These are phyloP conservation scores for Podarcis muralis DNA, from an alignment of 2,113 vertebrate genomes.

Conservation along the genomic window DNA sequence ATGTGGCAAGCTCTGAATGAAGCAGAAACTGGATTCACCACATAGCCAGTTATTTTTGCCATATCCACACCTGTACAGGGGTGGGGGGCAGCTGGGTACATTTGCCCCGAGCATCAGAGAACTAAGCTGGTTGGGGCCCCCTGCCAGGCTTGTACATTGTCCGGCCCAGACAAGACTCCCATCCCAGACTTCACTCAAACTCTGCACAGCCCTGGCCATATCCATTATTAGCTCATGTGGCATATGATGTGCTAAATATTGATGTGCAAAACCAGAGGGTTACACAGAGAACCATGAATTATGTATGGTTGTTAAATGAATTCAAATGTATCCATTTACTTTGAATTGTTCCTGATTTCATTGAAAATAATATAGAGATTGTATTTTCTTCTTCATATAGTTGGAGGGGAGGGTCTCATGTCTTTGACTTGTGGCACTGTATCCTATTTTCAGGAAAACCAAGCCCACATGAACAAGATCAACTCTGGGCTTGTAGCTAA, in stretches of 20 bases:
- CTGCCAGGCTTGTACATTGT: too few species aligned
- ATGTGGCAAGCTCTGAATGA: neutral
- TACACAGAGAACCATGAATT: neutral
- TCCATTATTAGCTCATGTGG: neutral
- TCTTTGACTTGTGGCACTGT: neutral
- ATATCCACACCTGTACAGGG: neutral
- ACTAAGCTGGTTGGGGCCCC: too few species aligned
- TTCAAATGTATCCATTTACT: neutral
- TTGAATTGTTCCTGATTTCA: neutral
- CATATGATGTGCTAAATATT: neutral
- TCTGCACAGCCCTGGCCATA: neutral
- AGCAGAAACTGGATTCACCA: neutral
- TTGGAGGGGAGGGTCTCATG: neutral
- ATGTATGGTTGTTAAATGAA: neutral
- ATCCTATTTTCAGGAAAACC: neutral
- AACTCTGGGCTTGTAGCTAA: too few species aligned
- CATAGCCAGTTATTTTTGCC: neutral
- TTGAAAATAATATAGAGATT: neutral
- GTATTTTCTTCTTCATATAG: neutral
- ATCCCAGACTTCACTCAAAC: too few species aligned
- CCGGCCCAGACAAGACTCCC: too few species aligned
- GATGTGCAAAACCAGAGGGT: neutral
- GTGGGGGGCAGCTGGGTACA: too few species aligned
- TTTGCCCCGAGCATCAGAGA: too few species aligned
- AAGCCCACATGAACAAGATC: neutral